Conservation (phyloP, 2,113 vertebrate species). For the Pedionomus torquatus region DNA sequence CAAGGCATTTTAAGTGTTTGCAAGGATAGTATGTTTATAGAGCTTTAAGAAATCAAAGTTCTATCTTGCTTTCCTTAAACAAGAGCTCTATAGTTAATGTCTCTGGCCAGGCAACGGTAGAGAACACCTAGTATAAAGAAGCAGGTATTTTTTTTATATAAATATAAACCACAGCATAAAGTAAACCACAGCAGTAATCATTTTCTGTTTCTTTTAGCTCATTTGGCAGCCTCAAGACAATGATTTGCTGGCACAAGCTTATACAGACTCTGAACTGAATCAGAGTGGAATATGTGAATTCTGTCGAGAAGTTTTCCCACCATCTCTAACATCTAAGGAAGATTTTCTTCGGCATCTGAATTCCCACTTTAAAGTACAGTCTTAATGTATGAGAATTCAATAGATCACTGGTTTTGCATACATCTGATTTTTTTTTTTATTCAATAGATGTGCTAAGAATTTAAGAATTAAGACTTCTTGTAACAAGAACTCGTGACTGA, state of each 20-base stretch:
- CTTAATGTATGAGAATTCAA: slow-evolving; percentile 77
- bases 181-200: slow-evolving; percentile 51
- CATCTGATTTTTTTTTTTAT: slow-evolving; percentile 27
- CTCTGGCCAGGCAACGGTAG: background rate
- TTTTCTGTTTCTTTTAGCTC: slow-evolving; percentile 80
- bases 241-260: slow-evolving; percentile 73
- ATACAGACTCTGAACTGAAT: slow-evolving; percentile 79
- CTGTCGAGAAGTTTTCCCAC: slow-evolving; percentile 91
- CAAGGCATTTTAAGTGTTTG: background rate
- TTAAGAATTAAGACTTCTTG: slow-evolving; percentile 51
- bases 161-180: background rate
- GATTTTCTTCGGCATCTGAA: slow-evolving; percentile 94
- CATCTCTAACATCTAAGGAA: slow-evolving; percentile 78
- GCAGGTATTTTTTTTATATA: background rate
- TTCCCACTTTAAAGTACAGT: slow-evolving; percentile 89
- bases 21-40: background rate
- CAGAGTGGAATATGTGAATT: slow-evolving; percentile 89
- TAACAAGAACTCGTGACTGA: slow-evolving; percentile 28
- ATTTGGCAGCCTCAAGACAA: slow-evolving; percentile 88
- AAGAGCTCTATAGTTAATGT: background rate
- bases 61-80: background rate
- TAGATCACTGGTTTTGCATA: slow-evolving; percentile 49
- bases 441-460: slow-evolving; percentile 35
- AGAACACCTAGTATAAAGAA: background rate
- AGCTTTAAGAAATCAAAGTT: background rate